phyloP scores from a whole-genome alignment of 2,888 invertebrate species.

The Heliconius erato region DNA sequence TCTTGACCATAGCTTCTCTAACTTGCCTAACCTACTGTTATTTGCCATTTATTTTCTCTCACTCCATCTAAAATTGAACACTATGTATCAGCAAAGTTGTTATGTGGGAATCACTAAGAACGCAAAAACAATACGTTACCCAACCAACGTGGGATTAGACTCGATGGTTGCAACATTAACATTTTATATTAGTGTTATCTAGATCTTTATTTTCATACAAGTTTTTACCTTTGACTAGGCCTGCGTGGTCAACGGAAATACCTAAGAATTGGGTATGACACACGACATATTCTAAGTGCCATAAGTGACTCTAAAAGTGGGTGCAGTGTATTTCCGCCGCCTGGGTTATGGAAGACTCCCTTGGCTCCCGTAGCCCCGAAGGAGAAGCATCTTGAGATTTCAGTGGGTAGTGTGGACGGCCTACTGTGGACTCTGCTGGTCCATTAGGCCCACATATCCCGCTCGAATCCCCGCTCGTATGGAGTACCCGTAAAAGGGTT shows the following conservation, averaged over 20 bases:
- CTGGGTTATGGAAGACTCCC: too few relatives aligned
- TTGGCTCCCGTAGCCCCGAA: too few relatives aligned
- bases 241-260: background rate
- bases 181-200: slow-evolving; percentile 2
- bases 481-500: too few relatives aligned
- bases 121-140: slow-evolving; percentile 11
- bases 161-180: background rate
- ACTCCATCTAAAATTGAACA: background rate
- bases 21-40: background rate
- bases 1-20: background rate
- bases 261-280: background rate
- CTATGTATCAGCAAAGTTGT: background rate
- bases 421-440: too few relatives aligned
- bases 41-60: background rate
- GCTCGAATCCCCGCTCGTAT: too few relatives aligned
- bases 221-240: too few relatives aligned
- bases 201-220: background rate
- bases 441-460: too few relatives aligned
- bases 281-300: background rate
- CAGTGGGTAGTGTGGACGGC: too few relatives aligned
- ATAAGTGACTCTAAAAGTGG: too few relatives aligned
- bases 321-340: too few relatives aligned
- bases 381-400: too few relatives aligned
- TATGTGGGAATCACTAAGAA: slow-evolving; percentile 11
- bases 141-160: slow-evolving; percentile 15